Conservation (phyloP, 2,888 invertebrate species). For the Ormyrus pomaceus region DNA sequence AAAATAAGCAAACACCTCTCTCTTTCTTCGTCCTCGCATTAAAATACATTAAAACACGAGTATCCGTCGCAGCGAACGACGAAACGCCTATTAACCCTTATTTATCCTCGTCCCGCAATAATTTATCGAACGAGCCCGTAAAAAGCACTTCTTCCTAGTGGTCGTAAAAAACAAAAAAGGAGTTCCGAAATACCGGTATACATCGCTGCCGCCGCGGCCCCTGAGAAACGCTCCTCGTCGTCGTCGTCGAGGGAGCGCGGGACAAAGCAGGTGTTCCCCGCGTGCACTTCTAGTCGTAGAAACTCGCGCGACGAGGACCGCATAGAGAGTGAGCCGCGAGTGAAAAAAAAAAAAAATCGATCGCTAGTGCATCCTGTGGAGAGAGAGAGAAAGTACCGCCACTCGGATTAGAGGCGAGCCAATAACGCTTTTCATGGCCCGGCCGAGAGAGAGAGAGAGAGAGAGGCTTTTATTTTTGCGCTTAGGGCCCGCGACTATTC, state of each 20-base stretch:
- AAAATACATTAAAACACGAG: too few species aligned
- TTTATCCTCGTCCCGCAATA: too few species aligned
- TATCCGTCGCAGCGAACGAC: too few species aligned
- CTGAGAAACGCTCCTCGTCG: slow-evolving; percentile 36
- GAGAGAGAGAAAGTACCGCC: slow-evolving; percentile 26
- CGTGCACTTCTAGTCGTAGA: slow-evolving; percentile 59
- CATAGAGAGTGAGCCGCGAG: slow-evolving; percentile 41
- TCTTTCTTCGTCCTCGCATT: too few species aligned
- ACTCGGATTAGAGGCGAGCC: slow-evolving; percentile 40
- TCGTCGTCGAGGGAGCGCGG: neutral
- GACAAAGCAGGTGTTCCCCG: slow-evolving; percentile 62
- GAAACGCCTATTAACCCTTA: too few species aligned
- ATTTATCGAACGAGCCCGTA: too few species aligned
- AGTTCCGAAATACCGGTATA: slow-evolving; percentile 45
- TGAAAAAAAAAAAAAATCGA: slow-evolving; percentile 49
- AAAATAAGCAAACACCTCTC: too few species aligned
- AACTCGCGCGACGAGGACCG: slow-evolving; percentile 50
- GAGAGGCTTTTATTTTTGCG: slow-evolving; percentile 50
- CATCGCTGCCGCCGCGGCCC: slow-evolving; percentile 16
- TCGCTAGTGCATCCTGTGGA: slow-evolving; percentile 53
- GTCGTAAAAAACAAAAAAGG: neutral
- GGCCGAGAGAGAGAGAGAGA: neutral
- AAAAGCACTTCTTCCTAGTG: too few species aligned
- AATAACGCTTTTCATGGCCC: slow-evolving; percentile 43
- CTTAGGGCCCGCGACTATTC: slow-evolving; percentile 40